phyloP scores from a whole-genome alignment of 2,888 invertebrate genomes.

The Acleris laterana region DNA sequence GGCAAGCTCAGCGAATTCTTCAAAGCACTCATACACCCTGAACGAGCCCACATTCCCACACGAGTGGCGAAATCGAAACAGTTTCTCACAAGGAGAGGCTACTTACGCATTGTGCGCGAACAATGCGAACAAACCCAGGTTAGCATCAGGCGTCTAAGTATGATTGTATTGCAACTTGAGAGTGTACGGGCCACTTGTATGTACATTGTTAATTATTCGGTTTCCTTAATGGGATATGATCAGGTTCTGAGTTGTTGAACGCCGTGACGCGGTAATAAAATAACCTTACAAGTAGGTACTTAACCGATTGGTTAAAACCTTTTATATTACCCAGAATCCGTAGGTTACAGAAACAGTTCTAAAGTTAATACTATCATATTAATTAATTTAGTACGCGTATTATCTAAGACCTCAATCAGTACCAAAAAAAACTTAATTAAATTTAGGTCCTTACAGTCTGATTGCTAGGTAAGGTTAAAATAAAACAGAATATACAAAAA shows the following conservation, averaged over 20 bases:
- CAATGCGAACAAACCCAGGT: slow-evolving; percentile 70
- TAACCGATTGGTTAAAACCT: too few relatives aligned
- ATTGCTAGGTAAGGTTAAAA: too few relatives aligned
- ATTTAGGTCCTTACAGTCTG: too few relatives aligned
- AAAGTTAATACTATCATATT: too few relatives aligned
- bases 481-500: too few relatives aligned
- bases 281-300: too few relatives aligned
- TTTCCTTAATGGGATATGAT: slow-evolving; percentile 61
- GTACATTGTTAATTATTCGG: slow-evolving; percentile 50
- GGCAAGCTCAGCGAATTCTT: not conserved
- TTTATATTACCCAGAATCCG: too few relatives aligned
- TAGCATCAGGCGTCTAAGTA: slow-evolving; percentile 60
- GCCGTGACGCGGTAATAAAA: not conserved
- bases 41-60: slow-evolving; percentile 73
- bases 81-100: slow-evolving; percentile 72
- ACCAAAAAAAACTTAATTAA: too few relatives aligned
- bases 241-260: slow-evolving; percentile 44
- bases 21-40: slow-evolving; percentile 35
- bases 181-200: slow-evolving; percentile 59
- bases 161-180: slow-evolving; percentile 56
- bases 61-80: slow-evolving; percentile 57
- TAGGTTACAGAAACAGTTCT: too few relatives aligned
- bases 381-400: too few relatives aligned
- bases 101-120: slow-evolving; percentile 66
- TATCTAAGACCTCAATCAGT: too few relatives aligned